Evolutionary conservation across 2,113 vertebrate genomes (phyloP).

Genomic region (Mesembrinibis cayennensis): DNA sequence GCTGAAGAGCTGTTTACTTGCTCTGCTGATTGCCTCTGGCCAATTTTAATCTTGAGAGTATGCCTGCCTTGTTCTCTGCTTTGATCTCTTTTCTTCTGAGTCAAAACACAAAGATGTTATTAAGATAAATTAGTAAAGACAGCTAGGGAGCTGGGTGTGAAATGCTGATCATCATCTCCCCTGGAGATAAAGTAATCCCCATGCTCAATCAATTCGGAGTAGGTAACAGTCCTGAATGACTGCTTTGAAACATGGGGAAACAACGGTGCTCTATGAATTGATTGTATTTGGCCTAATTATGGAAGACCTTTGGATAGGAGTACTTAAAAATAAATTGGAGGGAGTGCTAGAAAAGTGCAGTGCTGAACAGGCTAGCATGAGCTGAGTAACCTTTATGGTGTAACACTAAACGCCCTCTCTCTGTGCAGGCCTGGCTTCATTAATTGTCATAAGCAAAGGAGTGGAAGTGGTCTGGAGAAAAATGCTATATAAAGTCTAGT

Average conservation of each 20-base stretch:
- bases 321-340: background rate
- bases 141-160: conserved; percentile 46
- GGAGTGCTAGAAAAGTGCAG: background rate
- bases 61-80: conserved; percentile 25
- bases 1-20: conserved; percentile 51
- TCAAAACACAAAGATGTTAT: conserved; percentile 59
- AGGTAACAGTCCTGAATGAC: background rate
- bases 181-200: conserved; percentile 45
- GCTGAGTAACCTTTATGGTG: background rate
- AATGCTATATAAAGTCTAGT: background rate
- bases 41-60: conserved; percentile 38
- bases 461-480: background rate
- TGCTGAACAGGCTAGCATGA: background rate
- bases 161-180: conserved; percentile 43
- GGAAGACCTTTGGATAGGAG: background rate
- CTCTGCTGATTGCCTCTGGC: conserved; percentile 44
- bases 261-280: background rate
- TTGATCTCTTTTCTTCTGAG: conserved; percentile 53
- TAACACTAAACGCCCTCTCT: background rate
- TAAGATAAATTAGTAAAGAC: conserved; percentile 65
- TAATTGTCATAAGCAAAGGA: background rate
- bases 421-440: background rate
- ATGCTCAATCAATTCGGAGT: conserved; percentile 12
- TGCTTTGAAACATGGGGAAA: conserved; percentile 26
- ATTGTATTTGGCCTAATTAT: conserved; percentile 15